Evolutionary conservation across 92 coral and sea anemone species (phyloP), one percentile per base, ranked within the genome.

Genomic region (Porites divaricata): DNA sequence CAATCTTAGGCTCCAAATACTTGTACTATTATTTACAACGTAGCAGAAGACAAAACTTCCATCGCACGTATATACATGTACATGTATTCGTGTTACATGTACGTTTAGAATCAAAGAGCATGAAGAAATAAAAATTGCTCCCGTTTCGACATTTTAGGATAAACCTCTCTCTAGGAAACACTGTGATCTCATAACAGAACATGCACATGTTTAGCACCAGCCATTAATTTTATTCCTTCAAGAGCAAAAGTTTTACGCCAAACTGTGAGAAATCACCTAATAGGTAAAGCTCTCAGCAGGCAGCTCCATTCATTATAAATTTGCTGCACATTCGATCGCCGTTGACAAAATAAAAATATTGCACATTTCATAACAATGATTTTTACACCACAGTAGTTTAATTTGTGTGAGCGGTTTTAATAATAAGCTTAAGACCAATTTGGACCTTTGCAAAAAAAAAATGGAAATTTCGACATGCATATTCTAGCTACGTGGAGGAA

Each of bases 251-350:
- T 17, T 15, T 65, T 2, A 25, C 9, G 16, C 26, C 8, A 67
- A 69, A 68, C 65, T 25, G 28, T 41, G 25, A 20, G 48, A 56
- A 68, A 22, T 22, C 82, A 24, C 20, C 21, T 56, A 17, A 5
- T 67, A n/a, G 9, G 21, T 56, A 67, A 56, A 64, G n/a, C 23
- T 2, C 75, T 14, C 85, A 12, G 19, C 67, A 14, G 85, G 76
- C 64, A 56, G 67, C 54, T 73, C 56, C 75, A 70, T 26, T 80
- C 85, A 80, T 26, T 53, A 21, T 24, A 78, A 23, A 65, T 67
- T 50, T 66, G 72, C 9, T 66, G 74, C 45, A 22, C 59, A 1
- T 57, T 59, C 24, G 25, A 4, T 58, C 53, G 65, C 23, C 15
- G 6, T 69, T 70, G n/a, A 51, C 45, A 35, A 26, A 48, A 45